Evolutionary conservation across 1,140 invertebrate genomes (phyloP).

Genomic region (Diorhabda elongata): DNA sequence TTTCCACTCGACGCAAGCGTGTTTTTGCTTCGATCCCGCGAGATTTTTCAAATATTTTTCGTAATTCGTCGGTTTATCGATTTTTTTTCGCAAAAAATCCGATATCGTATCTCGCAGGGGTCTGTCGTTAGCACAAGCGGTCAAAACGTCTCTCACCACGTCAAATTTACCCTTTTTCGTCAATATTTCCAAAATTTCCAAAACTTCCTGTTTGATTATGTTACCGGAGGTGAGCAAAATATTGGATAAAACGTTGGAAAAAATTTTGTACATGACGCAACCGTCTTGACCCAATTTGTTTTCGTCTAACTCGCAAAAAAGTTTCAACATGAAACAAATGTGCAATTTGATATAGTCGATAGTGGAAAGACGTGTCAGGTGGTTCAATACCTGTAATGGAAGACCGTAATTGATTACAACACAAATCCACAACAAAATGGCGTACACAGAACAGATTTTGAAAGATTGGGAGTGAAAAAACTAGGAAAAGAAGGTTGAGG

Average conservation of each 20-base stretch:
- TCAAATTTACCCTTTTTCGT: constrained; percentile 4
- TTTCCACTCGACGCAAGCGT: constrained; percentile 11
- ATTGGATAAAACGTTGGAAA: not conserved
- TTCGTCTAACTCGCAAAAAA: not conserved
- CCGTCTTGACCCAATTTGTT: constrained; percentile 9
- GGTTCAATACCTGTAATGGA: constrained; percentile 14
- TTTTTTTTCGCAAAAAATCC: constrained; percentile 7
- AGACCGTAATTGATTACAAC: not conserved
- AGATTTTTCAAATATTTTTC: constrained; percentile 7
- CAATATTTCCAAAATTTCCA: constrained; percentile 8
- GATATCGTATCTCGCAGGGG: not conserved
- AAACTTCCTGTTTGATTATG: constrained; percentile 6
- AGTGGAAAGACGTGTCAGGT: not conserved
- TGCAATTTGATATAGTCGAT: constrained; percentile 6
- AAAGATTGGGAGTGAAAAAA: too few species aligned
- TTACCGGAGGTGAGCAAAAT: constrained; percentile 1
- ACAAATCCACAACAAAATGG: not conserved
- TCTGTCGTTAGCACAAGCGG: not conserved
- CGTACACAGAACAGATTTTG: not conserved
- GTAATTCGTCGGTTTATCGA: not conserved
- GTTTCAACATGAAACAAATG: not conserved
- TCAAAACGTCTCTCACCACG: constrained; percentile 5
- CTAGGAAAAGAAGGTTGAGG: too few species aligned
- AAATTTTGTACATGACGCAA: not conserved
- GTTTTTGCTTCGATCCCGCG: not conserved